Percentiles rank a stretch among this genome's conserved stretches.
Conservation (phyloP, 2,797 vertebrate genomes). For the Acipenser transmontanus region DNA sequence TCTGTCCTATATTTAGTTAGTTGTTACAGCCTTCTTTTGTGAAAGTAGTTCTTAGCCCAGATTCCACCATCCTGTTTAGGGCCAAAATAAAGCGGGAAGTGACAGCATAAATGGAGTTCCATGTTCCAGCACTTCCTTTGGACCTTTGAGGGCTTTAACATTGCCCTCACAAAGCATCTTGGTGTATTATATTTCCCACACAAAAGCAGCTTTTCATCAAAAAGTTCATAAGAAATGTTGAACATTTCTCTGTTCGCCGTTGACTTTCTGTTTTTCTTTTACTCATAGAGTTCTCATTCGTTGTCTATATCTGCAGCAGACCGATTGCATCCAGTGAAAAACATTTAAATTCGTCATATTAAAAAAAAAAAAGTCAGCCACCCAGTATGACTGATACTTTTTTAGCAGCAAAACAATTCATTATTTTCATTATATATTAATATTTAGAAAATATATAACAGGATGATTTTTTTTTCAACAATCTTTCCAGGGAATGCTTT, state of each 20-base stretch:
- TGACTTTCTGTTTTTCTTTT: too few species aligned
- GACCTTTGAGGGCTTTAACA: constrained; percentile 3
- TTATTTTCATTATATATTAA: constrained; percentile 48
- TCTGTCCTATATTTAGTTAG: constrained; percentile 38
- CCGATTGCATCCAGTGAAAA: constrained; percentile 3
- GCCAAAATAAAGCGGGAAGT: constrained; percentile 30
- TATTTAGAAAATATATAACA: constrained; percentile 28
- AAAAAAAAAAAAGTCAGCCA: background rate
- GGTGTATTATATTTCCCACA: constrained; percentile 21
- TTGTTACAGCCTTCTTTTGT: constrained; percentile 28
- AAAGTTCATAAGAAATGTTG: background rate
- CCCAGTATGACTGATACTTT: background rate
- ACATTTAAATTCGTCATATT: background rate
- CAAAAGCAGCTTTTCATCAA: background rate
- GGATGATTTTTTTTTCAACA: constrained; percentile 28
- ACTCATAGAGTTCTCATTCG: background rate
- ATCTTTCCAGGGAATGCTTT: constrained; percentile 80
- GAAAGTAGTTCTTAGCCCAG: constrained; percentile 12
- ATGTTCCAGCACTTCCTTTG: constrained; percentile 22
- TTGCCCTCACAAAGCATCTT: constrained; percentile 20
- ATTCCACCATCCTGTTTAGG: constrained; percentile 20
- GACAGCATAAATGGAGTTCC: constrained; percentile 25
- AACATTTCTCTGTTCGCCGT: background rate
- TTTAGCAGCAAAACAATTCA: constrained; percentile 68
- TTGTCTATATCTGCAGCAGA: background rate